Evolutionary conservation across 2,113 vertebrate species (phyloP).

Genomic region (Turdus rufiventris): DNA sequence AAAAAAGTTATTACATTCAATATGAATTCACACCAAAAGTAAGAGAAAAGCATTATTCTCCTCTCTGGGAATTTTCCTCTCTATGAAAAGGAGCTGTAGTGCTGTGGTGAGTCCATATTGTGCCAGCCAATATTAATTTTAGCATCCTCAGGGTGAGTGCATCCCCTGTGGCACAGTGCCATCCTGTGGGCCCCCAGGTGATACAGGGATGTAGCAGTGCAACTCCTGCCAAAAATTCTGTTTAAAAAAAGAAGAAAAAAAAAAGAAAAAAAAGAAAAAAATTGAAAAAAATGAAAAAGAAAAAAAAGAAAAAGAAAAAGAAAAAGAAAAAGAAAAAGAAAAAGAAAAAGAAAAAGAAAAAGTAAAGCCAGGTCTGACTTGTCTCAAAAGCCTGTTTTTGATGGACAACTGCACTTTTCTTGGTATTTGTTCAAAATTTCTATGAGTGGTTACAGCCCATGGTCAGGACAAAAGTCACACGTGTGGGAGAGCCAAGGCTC

Average conservation of each 20-base stretch:
- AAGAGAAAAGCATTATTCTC: background rate
- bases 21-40: background rate
- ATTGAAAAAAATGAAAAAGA: background rate
- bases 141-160: background rate
- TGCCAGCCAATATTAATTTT: background rate
- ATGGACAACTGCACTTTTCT: background rate
- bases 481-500: accelerated
- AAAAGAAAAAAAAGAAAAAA: background rate
- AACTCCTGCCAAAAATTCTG: background rate
- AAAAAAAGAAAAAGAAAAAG: background rate
- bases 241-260: background rate
- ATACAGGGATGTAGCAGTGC: accelerated
- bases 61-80: background rate
- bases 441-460: background rate
- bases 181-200: background rate
- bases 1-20: background rate
- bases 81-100: background rate
- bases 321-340: background rate
- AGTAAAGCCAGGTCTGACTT: background rate
- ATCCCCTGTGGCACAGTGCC: constrained; percentile 8
- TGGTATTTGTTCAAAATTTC: background rate
- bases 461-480: background rate
- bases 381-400: background rate
- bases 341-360: background rate
- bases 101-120: background rate